Conservation (phyloP, 23 tunicate genomes). For the Botrylloides violaceus region DNA sequence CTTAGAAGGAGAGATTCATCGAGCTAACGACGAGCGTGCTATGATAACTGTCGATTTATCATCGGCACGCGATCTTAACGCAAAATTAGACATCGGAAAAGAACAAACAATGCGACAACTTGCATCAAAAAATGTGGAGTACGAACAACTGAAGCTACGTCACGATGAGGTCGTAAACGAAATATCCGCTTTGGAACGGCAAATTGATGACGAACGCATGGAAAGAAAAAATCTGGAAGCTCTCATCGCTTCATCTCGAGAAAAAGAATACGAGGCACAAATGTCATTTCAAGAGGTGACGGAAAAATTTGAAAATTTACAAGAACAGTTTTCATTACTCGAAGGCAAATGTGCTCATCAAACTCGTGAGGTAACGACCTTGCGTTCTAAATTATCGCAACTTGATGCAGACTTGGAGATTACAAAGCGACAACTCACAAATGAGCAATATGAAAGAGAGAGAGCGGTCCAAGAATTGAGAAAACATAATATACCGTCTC, state of each 20-base stretch:
- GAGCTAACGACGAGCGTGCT: conserved; percentile 39
- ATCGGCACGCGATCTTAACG: conserved; percentile 83
- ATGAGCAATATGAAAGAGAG: conserved; percentile 84
- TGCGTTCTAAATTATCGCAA: conserved; percentile 72
- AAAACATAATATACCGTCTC: conserved; percentile 86
- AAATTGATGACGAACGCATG: conserved; percentile 63
- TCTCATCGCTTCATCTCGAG: conserved; percentile 59
- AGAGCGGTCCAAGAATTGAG: conserved; percentile 90
- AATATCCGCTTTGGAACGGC: conserved; percentile 59
- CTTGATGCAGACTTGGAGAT: conserved; percentile 89
- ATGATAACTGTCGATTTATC: conserved; percentile 47
- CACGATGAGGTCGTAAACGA: conserved; percentile 67
- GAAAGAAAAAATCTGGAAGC: conserved; percentile 75
- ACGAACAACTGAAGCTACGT: conserved; percentile 62
- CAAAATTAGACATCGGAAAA: conserved; percentile 68
- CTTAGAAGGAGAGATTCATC: conserved; percentile 58
- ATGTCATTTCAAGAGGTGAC: conserved; percentile 72
- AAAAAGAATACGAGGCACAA: conserved; percentile 88
- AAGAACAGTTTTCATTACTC: conserved; percentile 74
- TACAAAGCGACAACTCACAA: conserved; percentile 78
- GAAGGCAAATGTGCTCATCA: conserved; percentile 64
- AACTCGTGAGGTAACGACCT: conserved; percentile 51
- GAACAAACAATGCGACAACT: conserved; percentile 67
- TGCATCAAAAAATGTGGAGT: conserved; percentile 70
- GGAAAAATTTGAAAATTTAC: conserved; percentile 45